Conservation (phyloP, 2,797 vertebrate species). For the Danio albolineatus region DNA sequence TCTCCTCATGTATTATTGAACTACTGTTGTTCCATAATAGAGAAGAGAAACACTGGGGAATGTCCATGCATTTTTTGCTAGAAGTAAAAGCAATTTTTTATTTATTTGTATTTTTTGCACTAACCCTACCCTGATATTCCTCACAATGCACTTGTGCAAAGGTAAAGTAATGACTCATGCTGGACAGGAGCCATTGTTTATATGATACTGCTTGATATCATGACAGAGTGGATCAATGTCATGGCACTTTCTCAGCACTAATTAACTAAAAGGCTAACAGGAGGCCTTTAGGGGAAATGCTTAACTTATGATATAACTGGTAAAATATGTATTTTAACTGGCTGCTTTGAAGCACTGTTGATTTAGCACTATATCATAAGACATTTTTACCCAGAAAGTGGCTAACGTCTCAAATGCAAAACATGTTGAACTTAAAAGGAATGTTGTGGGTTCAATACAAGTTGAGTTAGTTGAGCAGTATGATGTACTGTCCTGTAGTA, state of each 20-base stretch:
- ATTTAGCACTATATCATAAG: slow-evolving; percentile 7
- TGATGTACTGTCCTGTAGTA: background rate
- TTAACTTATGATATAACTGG: background rate
- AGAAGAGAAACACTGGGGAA: slow-evolving; percentile 48
- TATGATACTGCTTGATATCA: background rate
- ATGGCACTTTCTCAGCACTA: background rate
- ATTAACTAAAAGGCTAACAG: background rate
- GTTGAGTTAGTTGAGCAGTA: background rate
- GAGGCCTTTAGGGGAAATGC: slow-evolving; percentile 16
- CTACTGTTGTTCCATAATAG: slow-evolving; percentile 70
- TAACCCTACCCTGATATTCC: background rate
- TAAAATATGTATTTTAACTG: slow-evolving; percentile 2
- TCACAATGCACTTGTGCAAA: slow-evolving; percentile 24
- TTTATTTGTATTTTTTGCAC: slow-evolving; percentile 21
- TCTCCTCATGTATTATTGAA: slow-evolving; percentile 78
- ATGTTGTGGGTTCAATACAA: slow-evolving; percentile 37
- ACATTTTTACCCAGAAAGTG: background rate
- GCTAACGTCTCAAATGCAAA: background rate
- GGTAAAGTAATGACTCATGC: background rate
- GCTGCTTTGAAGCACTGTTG: background rate
- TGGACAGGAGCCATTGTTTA: slow-evolving; percentile 31
- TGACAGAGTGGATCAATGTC: slow-evolving; percentile 14
- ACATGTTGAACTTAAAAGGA: slow-evolving; percentile 29
- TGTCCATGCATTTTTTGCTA: slow-evolving; percentile 9
- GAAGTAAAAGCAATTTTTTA: slow-evolving; percentile 12